Percentiles rank a stretch among this genome's conserved stretches.
phyloP scores from a whole-genome alignment of 2,113 vertebrate species.

The Cyanoramphus novaezelandiae region DNA sequence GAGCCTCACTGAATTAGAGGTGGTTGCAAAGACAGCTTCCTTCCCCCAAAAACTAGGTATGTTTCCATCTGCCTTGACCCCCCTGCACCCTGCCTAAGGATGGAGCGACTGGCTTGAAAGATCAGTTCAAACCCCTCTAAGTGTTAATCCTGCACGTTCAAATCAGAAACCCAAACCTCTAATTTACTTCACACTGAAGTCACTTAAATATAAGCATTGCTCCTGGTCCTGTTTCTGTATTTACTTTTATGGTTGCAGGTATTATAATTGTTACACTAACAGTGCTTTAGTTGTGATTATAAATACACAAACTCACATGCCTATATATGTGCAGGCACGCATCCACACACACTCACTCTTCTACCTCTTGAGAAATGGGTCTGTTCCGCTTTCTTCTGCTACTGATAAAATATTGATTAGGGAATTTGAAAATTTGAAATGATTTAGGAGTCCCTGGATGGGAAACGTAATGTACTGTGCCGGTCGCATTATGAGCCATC shows the following conservation, averaged over 20 bases:
- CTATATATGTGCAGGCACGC: neutral
- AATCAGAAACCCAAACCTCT: neutral
- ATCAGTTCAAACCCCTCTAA: neutral
- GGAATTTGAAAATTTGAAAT: conserved; percentile 81
- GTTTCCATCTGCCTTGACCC: neutral
- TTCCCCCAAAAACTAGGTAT: neutral
- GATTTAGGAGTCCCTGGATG: conserved; percentile 80
- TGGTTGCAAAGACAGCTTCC: neutral
- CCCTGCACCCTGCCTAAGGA: neutral
- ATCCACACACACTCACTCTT: neutral
- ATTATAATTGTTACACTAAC: neutral
- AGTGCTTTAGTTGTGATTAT: neutral
- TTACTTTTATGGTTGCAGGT: neutral
- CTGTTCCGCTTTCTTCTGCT: conserved; percentile 68
- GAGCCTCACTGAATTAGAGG: neutral
- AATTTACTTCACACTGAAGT: neutral
- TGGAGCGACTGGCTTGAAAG: neutral
- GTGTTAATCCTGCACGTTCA: neutral
- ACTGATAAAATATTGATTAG: conserved; percentile 83
- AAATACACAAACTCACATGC: neutral
- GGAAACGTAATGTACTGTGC: conserved; percentile 78
- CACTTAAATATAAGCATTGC: neutral
- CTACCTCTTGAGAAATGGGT: conserved; percentile 50
- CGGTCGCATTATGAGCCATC: conserved; percentile 74
- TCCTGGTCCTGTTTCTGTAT: neutral